phyloP scores from a whole-genome alignment of 2,888 invertebrate genomes.

The Ophonus ardosiacus region DNA sequence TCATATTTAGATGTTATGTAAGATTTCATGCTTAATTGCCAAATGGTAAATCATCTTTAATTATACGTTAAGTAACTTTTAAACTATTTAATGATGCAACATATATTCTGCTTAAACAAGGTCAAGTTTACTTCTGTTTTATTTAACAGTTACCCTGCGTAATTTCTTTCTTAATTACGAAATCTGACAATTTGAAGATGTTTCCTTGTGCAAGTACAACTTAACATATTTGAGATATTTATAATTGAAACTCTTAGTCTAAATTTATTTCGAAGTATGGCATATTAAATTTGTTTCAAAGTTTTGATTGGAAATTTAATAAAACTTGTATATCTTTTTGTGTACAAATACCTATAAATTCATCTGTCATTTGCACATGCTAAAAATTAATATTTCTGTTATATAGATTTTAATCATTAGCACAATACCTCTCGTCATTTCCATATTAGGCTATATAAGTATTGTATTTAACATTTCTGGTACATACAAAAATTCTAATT shows the following conservation, averaged over 20 bases:
- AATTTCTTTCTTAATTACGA: background rate
- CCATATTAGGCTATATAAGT: no score
- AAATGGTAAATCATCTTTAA: background rate
- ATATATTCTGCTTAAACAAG: background rate
- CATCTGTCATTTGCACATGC: no score
- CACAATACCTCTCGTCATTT: no score
- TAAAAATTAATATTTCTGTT: no score
- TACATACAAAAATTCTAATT: no score
- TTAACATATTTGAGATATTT: background rate
- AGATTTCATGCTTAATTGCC: background rate
- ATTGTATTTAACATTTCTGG: no score
- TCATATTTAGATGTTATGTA: background rate
- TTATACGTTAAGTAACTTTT: background rate
- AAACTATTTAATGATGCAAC: background rate
- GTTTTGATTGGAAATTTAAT: no score
- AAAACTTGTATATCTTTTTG: no score
- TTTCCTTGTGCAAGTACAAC: background rate
- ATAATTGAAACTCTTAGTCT: background rate
- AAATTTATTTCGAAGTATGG: background rate
- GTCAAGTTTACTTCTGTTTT: constrained; percentile 50
- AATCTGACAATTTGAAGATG: constrained; percentile 14
- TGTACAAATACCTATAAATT: no score
- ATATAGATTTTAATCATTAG: no score
- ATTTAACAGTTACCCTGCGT: background rate
- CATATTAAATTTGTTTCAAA: no score